Evolutionary conservation across 2,797 vertebrate species (phyloP).

Genomic region (Hafferia zeledoni): DNA sequence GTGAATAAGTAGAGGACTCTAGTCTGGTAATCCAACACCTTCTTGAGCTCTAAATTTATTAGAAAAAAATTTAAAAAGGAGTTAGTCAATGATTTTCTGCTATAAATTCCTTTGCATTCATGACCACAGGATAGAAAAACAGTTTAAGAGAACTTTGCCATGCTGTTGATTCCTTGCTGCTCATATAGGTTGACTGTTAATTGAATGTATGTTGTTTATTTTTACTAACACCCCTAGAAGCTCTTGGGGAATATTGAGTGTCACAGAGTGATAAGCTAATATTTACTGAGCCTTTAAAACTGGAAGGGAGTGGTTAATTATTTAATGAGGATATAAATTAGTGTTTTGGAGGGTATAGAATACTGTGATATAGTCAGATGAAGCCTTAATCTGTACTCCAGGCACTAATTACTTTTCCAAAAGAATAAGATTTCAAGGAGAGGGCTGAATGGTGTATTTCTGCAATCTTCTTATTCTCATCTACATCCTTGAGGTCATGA

Average conservation of each 20-base stretch:
- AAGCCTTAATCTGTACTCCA: background rate
- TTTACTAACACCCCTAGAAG: conserved; percentile 34
- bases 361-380: background rate
- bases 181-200: conserved; percentile 16
- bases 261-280: conserved; percentile 28
- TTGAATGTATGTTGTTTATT: conserved; percentile 28
- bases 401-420: background rate
- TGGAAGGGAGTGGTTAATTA: background rate
- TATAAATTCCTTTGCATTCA: conserved; percentile 38
- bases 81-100: conserved; percentile 29
- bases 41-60: conserved; percentile 10
- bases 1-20: background rate
- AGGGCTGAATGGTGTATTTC: background rate
- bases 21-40: background rate
- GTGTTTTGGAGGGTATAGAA: background rate
- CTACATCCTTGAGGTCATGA: background rate
- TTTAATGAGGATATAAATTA: conserved; percentile 13
- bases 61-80: conserved; percentile 15
- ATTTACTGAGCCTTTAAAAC: conserved; percentile 53
- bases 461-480: background rate
- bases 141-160: conserved; percentile 21
- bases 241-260: conserved; percentile 31
- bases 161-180: conserved; percentile 22
- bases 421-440: background rate
- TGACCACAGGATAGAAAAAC: background rate